Conservation (phyloP, 2,113 vertebrate species). For the Catharus bicknelli region DNA sequence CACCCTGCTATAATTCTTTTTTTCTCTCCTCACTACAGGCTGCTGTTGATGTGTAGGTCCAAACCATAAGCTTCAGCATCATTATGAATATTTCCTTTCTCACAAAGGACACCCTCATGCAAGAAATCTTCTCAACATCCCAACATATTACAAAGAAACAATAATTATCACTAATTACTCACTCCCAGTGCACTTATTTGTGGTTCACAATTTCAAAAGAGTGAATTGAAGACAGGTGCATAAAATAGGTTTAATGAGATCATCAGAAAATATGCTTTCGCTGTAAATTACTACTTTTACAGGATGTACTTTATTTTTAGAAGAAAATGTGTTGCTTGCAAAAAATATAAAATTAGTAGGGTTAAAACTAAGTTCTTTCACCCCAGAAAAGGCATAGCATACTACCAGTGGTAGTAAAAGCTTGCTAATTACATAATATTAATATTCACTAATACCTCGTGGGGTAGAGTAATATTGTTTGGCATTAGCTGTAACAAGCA, state of each 20-base stretch:
- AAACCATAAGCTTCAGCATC: conserved; percentile 10
- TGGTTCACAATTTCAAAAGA: conserved; percentile 36
- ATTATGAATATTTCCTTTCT: not conserved
- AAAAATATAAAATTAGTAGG: conserved; percentile 18
- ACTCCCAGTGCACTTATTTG: conserved; percentile 18
- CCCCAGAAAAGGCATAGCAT: not conserved
- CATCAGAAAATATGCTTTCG: conserved; percentile 30
- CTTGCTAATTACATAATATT: conserved; percentile 5
- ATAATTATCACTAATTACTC: conserved; percentile 52
- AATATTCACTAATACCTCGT: conserved; percentile 29
- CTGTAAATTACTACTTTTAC: conserved; percentile 54
- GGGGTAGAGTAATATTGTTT: not conserved
- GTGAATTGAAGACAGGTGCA: conserved; percentile 57
- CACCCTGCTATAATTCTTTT: conserved; percentile 17
- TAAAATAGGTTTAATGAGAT: conserved; percentile 47
- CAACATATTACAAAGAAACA: conserved; percentile 60
- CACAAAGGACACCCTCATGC: not conserved
- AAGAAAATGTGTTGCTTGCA: not conserved
- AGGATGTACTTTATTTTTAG: conserved; percentile 25
- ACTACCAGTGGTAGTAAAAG: not conserved
- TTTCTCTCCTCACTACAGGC: not conserved
- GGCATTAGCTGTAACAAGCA: not conserved
- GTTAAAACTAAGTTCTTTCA: conserved; percentile 13
- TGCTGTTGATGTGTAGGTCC: not conserved
- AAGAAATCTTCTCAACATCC: conserved; percentile 26